These are phyloP conservation scores for Trachurus trachurus DNA, from an alignment of 2,797 vertebrate genomes.

Conservation along the genomic window DNA sequence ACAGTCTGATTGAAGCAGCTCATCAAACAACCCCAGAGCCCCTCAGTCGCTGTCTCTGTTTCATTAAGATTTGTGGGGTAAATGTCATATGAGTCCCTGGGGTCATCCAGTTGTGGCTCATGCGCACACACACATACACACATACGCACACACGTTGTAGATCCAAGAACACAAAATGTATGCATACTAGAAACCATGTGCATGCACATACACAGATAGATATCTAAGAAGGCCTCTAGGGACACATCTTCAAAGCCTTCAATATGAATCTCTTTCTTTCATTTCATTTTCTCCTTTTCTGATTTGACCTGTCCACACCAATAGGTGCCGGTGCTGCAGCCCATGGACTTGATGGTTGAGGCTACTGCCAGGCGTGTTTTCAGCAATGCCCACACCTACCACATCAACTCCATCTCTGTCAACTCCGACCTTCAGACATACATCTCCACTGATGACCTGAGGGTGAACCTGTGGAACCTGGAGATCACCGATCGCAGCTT, in stretches of 20 bases:
- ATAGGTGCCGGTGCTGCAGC: conserved; percentile 95
- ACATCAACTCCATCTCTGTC: conserved; percentile 99
- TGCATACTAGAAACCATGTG: conserved; percentile 1
- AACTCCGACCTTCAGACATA: conserved; percentile 97
- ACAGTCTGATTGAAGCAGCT: conserved; percentile 55
- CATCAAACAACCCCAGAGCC: conserved; percentile 67
- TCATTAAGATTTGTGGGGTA: conserved; percentile 70
- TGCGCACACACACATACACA: conserved; percentile 16
- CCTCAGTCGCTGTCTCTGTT: conserved; percentile 54
- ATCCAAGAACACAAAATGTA: neutral
- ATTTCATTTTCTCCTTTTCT: neutral
- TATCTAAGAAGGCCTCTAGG: conserved; percentile 24
- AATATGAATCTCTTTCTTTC: neutral
- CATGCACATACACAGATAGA: conserved; percentile 29
- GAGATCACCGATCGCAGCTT: conserved; percentile 98
- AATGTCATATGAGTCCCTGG: conserved; percentile 72
- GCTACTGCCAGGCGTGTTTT: conserved; percentile 93
- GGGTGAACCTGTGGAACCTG: conserved; percentile 97
- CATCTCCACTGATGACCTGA: conserved; percentile 96
- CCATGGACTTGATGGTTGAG: conserved; percentile 98
- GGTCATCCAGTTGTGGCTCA: conserved; percentile 38
- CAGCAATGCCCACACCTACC: conserved; percentile 96
- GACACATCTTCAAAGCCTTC: conserved; percentile 14
- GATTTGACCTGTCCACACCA: conserved; percentile 5
- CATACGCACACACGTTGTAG: conserved; percentile 14